A percentile compares a stretch with the other conserved stretches of the same genome.
Evolutionary conservation across 2,797 vertebrate genomes (phyloP).

Genomic region (Craterocephalus amniculus): DNA sequence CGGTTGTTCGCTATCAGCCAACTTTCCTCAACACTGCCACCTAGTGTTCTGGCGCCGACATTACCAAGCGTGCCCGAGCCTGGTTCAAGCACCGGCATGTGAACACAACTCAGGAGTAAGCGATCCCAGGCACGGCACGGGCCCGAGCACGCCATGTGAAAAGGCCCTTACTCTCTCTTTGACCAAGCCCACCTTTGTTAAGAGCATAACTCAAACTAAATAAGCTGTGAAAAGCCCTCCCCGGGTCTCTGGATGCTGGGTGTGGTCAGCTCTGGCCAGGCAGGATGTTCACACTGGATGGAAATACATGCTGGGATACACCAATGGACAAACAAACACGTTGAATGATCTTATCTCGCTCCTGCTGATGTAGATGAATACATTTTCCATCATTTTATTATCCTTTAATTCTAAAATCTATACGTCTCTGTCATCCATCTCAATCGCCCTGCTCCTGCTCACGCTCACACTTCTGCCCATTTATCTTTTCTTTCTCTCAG

Average conservation of each 20-base stretch:
- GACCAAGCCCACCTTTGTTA: constrained; percentile 6
- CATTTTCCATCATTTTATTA: constrained; percentile 21
- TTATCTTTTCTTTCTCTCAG: constrained; percentile 37
- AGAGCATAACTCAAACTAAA: constrained; percentile 53
- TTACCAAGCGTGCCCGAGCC: no score
- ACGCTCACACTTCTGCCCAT: constrained; percentile 18
- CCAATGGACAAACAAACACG: constrained; percentile 43
- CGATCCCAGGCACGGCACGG: no score
- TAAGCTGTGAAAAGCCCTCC: constrained; percentile 52
- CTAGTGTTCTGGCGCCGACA: no score
- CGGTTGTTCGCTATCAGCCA: no score
- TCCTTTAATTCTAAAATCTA: not conserved
- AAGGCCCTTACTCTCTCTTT: constrained; percentile 14
- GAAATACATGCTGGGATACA: constrained; percentile 8
- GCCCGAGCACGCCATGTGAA: no score
- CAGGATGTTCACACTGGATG: constrained; percentile 61
- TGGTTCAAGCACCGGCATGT: no score
- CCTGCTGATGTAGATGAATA: constrained; percentile 29
- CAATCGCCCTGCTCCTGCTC: constrained; percentile 12
- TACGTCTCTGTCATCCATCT: constrained; percentile 17
- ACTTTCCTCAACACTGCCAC: no score
- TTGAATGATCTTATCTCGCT: constrained; percentile 38
- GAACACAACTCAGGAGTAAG: no score
- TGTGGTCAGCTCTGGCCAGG: constrained; percentile 56
- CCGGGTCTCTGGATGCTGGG: constrained; percentile 53